Conservation (phyloP, 2,797 vertebrate species). For the Syncerus caffer region DNA sequence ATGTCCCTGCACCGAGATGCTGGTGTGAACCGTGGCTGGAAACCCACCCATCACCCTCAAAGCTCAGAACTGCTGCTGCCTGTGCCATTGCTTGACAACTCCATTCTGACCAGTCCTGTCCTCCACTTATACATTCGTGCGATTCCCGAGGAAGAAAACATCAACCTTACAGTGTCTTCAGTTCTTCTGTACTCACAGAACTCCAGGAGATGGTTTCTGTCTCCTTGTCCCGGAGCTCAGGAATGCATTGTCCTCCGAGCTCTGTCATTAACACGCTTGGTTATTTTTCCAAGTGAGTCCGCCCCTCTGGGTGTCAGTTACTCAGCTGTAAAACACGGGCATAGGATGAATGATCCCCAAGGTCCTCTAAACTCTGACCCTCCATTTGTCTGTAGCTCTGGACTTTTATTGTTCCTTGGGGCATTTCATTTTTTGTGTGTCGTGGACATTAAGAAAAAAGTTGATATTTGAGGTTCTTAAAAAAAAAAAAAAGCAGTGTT, state of each 20-base stretch:
- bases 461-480: not conserved
- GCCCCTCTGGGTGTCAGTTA: not conserved
- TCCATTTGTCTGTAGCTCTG: not conserved
- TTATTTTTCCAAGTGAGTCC: not conserved
- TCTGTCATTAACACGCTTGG: not conserved
- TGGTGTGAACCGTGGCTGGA: not conserved
- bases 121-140: too few species aligned
- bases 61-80: not conserved
- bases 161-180: not conserved
- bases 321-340: not conserved
- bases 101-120: not conserved
- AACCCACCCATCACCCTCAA: not conserved
- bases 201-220: not conserved
- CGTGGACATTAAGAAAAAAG: not conserved
- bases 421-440: constrained; percentile 36
- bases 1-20: not conserved
- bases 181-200: not conserved
- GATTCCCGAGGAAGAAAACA: not conserved
- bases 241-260: not conserved
- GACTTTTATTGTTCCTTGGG: not conserved
- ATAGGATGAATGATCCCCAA: not conserved
- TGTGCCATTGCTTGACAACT: accelerated
- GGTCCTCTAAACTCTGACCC: not conserved
- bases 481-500: not conserved
- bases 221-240: not conserved